phyloP scores from a whole-genome alignment of 64 coral and sea anemone genomes.

The Montipora efflorescens region DNA sequence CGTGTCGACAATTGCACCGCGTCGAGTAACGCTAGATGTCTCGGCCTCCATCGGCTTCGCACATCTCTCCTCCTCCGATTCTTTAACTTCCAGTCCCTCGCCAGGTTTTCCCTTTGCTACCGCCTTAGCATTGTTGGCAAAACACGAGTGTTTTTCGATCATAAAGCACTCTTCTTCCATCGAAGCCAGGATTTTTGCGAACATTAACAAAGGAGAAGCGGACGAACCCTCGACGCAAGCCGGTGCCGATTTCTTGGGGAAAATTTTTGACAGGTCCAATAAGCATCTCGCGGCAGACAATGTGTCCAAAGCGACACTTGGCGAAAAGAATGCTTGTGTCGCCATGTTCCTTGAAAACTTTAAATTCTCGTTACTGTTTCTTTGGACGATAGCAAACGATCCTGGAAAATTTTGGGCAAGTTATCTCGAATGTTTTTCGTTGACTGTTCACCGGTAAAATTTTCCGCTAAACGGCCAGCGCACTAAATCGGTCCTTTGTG shows the following conservation, averaged over 20 bases:
- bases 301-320: conserved; percentile 51
- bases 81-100: neutral
- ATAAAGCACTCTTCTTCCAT: conserved; percentile 65
- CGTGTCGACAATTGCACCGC: conserved; percentile 17
- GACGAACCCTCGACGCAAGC: neutral
- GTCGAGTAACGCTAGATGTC: conserved; percentile 35
- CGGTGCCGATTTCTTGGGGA: conserved; percentile 49
- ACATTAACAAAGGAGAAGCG: conserved; percentile 60
- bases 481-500: neutral
- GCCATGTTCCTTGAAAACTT: conserved; percentile 36
- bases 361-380: neutral
- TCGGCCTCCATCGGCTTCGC: neutral
- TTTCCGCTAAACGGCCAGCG: neutral
- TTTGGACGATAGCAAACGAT: neutral
- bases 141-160: conserved; percentile 47
- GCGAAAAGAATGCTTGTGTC: conserved; percentile 23
- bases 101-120: neutral
- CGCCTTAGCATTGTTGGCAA: neutral
- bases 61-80: conserved; percentile 21
- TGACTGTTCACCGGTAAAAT: conserved; percentile 7
- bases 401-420: conserved; percentile 1
- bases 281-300: conserved; percentile 64
- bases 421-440: neutral
- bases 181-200: conserved; percentile 59
- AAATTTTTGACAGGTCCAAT: conserved; percentile 72